Evolutionary conservation across 2,797 vertebrate species (phyloP).

Genomic region (Sciaenops ocellatus): DNA sequence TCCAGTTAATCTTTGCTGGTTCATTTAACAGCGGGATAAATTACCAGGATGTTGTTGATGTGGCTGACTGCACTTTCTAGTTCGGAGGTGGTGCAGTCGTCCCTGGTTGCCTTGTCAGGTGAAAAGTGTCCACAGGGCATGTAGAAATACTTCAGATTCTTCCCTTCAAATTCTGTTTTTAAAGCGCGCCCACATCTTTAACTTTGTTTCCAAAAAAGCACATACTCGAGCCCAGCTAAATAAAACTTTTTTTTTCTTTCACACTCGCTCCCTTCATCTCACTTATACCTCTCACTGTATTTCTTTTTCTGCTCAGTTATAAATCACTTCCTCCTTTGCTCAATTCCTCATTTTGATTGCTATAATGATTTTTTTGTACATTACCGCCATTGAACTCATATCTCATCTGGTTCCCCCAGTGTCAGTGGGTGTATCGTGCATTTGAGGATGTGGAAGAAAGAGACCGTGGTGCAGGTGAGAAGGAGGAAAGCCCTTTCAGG

Average conservation of each 20-base stretch:
- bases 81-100: slow-evolving; percentile 6
- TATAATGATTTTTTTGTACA: neutral
- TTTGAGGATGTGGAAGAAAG: slow-evolving; percentile 91
- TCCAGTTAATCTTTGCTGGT: slow-evolving; percentile 43
- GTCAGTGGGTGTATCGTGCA: slow-evolving; percentile 93
- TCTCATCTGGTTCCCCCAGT: slow-evolving; percentile 78
- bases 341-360: neutral
- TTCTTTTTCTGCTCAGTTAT: neutral
- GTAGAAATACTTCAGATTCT: slow-evolving; percentile 3
- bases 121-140: slow-evolving; percentile 10
- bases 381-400: neutral
- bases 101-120: slow-evolving; percentile 22
- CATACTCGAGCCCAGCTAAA: neutral
- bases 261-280: neutral
- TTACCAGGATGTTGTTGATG: slow-evolving; percentile 49
- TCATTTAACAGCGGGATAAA: slow-evolving; percentile 54
- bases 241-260: neutral
- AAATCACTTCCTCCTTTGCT: neutral
- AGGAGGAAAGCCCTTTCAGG: slow-evolving; percentile 79
- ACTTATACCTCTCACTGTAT: neutral
- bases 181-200: neutral
- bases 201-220: neutral
- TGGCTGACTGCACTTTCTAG: slow-evolving; percentile 33
- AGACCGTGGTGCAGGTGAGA: slow-evolving; percentile 49
- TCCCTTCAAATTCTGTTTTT: neutral